A percentile compares a stretch with the other conserved stretches of the same genome.
Evolutionary conservation across 2,888 invertebrate genomes (phyloP).

Genomic region (Lobophora halterata): DNA sequence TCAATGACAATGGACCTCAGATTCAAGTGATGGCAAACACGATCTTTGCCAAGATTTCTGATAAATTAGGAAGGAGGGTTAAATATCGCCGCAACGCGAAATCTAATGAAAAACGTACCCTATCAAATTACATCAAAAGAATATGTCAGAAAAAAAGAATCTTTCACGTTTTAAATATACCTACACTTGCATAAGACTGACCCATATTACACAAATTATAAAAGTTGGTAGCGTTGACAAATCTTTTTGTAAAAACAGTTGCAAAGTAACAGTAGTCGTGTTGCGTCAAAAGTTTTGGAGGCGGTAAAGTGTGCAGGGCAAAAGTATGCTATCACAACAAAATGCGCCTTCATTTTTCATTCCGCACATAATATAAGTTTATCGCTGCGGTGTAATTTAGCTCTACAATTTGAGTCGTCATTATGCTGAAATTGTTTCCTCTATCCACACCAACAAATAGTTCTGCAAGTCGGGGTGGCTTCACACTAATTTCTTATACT

Average conservation of each 20-base stretch:
- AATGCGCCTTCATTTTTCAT: slow-evolving; percentile 2
- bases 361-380: slow-evolving; percentile 4
- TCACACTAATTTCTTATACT: slow-evolving; percentile 27
- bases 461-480: slow-evolving; percentile 20
- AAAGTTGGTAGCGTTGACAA: too few relatives aligned
- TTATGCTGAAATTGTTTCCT: slow-evolving; percentile 22
- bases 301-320: too few relatives aligned
- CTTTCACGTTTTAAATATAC: too few relatives aligned
- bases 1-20: slow-evolving; percentile 58
- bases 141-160: too few relatives aligned
- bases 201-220: too few relatives aligned
- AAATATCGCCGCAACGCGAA: slow-evolving; percentile 5
- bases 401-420: slow-evolving; percentile 15
- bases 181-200: too few relatives aligned
- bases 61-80: slow-evolving; percentile 32
- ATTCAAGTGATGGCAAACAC: slow-evolving; percentile 45
- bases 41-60: slow-evolving; percentile 39
- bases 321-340: too few relatives aligned
- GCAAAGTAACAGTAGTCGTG: too few relatives aligned
- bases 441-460: slow-evolving; percentile 21
- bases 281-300: too few relatives aligned
- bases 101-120: too few relatives aligned
- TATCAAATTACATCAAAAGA: too few relatives aligned
- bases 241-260: too few relatives aligned
- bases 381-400: slow-evolving; percentile 9